These are phyloP conservation scores for Ageneiosus marmoratus DNA, from an alignment of 2,113 vertebrate species.

Conservation along the genomic window DNA sequence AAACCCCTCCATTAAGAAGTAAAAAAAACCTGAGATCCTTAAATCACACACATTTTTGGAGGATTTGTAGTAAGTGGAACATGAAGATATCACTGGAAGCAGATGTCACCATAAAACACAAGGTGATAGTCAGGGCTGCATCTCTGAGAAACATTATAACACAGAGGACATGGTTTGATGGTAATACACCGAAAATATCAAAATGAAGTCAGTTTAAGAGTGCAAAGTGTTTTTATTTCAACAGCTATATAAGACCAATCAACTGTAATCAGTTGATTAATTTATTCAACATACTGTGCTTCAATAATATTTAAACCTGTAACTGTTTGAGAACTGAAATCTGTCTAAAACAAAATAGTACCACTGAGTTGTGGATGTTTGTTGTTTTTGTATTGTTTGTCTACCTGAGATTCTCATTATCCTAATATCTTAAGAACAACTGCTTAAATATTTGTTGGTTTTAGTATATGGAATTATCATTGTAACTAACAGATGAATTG, in stretches of 20 bases:
- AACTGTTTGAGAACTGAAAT: neutral
- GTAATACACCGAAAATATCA: neutral
- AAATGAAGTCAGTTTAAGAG: neutral
- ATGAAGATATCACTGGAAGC: slow-evolving; percentile 10
- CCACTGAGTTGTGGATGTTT: neutral
- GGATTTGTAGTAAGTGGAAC: slow-evolving; percentile 31
- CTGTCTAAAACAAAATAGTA: neutral
- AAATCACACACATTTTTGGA: slow-evolving; percentile 46
- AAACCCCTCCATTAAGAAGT: slow-evolving; percentile 49
- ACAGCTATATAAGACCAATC: neutral
- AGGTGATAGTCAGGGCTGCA: slow-evolving; percentile 1
- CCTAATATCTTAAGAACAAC: neutral
- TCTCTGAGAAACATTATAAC: neutral
- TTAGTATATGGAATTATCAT: neutral
- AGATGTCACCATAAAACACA: neutral
- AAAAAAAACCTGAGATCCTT: slow-evolving; percentile 44
- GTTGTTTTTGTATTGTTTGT: neutral
- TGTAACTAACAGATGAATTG: neutral
- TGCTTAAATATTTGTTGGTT: neutral
- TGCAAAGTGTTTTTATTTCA: neutral
- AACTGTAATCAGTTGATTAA: neutral
- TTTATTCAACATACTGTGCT: neutral
- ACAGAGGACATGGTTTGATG: neutral
- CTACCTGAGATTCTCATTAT: neutral
- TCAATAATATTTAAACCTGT: neutral